Evolutionary conservation across 1,140 invertebrate species (phyloP), one percentile per base, ranked within the genome.

Genomic region (Ceratina japonica): DNA sequence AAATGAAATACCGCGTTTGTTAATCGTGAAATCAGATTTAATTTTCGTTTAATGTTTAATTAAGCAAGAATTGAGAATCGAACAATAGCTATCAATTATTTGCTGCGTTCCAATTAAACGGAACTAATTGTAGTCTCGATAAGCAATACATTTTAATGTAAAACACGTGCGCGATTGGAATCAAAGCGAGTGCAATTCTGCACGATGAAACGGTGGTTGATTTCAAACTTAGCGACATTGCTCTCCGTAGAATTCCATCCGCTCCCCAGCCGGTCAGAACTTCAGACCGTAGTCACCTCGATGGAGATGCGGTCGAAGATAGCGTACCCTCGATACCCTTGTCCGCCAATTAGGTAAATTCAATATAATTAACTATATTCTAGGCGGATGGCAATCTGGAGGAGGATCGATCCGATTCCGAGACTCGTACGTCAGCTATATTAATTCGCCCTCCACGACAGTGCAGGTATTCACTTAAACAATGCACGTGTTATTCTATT

Each of bases 301-400:
- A 88, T 86, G 85, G 81, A 88, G 84, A 86, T 83, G 78, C 80
- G 82, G 69, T 52, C 52, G 52, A 52, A 80, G 86, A 87, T 86
- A 84, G 64, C 51, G 68, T 37, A 52, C 54, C 61, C 72, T 49
- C 75, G 83, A 84, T 85, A 86, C 65, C 82, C 80, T 75, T 79
- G 79, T 54, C 72, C 84, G 79, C 81, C 87, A 87, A 88, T 88
- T 87, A 87, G 83, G 86, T 81, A 84, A 87, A 86, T 85, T 85
- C 86, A 83, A 88, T 88, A 87, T 87, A 86, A 87, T 87, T 87
- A 87, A 87, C 69, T 85, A 83, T 86, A 84, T 85, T 88, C 83
- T 80, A 86, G 80, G 79, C n/a, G 13, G n/a, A 13, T 31, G 61
- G 16, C 79, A 70, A 86, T 87, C 81, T 80, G 31, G 13, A 37